Base-by-base conservation (phyloP, 1,140 invertebrate genomes). In the Ectropis grisescens region DNA sequence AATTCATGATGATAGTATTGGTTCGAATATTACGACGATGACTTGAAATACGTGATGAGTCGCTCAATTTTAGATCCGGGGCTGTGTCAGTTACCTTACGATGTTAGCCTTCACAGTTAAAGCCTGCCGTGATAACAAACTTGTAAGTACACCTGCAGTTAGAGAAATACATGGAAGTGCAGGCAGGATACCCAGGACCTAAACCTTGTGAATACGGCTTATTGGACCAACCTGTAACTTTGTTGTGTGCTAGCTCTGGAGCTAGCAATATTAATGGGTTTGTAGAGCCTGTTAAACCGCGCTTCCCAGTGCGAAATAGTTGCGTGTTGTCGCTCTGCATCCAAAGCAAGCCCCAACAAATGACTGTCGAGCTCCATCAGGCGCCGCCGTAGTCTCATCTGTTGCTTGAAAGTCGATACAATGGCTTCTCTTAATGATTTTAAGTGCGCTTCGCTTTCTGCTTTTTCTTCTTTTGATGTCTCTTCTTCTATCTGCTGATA, bases 341-440 rank as follows among this genome's bases (percentile, higher is more conserved):
- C 93, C 48, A 95, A 86, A 13, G 91, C 93, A 27, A 96, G 72
- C 0, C 91, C 90, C 45, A 96, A 72, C 2, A 95, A 78, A 54
- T 93, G 89, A 44, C 91, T 93, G 59, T 95, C 93, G 3, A 95
- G 84, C 66, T 96, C 93, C 87, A 97, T 92, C 8, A 96, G 71
- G 24, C 90, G 88, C 19, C 91, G 84, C 26, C 93, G 86, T 1
- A 96, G 72, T 47, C 92, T 88, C 94, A 96, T 96, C 71, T 96
- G 94, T 43, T 95, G 92, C 46, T 94, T 92, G 66, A 96, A 97
- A 0, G 91, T 92, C 0, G 90, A 87, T 0, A 96, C 89, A 8
- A 96, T 92, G 53, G 94, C 90, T 40, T 95, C 92, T 22, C 93
- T 84, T 1, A 96, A 60, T 25, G 87, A 86, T 46, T 89, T 90